Conservation (phyloP, 1,140 invertebrate genomes). For the Drosophila pallidifrons region DNA sequence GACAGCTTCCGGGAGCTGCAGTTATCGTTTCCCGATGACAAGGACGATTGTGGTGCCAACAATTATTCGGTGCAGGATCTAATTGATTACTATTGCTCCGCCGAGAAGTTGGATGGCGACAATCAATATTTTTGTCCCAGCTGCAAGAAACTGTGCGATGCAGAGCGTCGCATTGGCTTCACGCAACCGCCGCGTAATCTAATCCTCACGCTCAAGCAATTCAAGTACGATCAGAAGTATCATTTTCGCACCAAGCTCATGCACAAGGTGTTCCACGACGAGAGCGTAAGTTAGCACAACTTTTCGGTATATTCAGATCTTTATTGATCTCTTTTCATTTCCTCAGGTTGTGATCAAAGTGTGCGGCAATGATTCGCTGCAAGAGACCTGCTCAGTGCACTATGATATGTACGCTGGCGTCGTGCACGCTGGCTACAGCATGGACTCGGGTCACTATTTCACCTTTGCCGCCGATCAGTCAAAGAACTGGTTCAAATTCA, state of each 20-base stretch:
- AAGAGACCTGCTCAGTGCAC: slow-evolving; percentile 79
- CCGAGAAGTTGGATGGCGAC: slow-evolving; percentile 91
- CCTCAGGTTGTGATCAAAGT: slow-evolving; percentile 85
- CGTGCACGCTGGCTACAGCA: slow-evolving; percentile 92
- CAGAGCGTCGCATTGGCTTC: slow-evolving; percentile 90
- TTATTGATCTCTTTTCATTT: neutral
- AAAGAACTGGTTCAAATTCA: slow-evolving; percentile 93
- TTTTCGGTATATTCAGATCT: neutral
- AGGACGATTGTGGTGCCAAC: slow-evolving; percentile 85
- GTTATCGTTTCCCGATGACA: slow-evolving; percentile 90
- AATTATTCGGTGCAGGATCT: slow-evolving; percentile 89
- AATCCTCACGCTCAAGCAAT: slow-evolving; percentile 92
- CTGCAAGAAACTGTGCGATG: slow-evolving; percentile 91
- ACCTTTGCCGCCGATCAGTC: slow-evolving; percentile 90
- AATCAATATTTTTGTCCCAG: slow-evolving; percentile 93
- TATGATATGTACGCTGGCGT: slow-evolving; percentile 93
- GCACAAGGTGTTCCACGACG: slow-evolving; percentile 88
- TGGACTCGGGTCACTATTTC: slow-evolving; percentile 95
- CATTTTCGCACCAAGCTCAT: slow-evolving; percentile 91
- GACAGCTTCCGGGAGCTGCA: slow-evolving; percentile 93
- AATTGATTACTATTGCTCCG: slow-evolving; percentile 90
- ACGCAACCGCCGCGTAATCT: slow-evolving; percentile 90
- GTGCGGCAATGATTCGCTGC: slow-evolving; percentile 67
- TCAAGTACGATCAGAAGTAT: slow-evolving; percentile 90
- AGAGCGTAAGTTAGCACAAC: slow-evolving; percentile 79